A percentile compares a stretch with the other conserved stretches of the same genome.
phyloP scores from a whole-genome alignment of 1,140 invertebrate genomes.

The Episyrphus balteatus region DNA sequence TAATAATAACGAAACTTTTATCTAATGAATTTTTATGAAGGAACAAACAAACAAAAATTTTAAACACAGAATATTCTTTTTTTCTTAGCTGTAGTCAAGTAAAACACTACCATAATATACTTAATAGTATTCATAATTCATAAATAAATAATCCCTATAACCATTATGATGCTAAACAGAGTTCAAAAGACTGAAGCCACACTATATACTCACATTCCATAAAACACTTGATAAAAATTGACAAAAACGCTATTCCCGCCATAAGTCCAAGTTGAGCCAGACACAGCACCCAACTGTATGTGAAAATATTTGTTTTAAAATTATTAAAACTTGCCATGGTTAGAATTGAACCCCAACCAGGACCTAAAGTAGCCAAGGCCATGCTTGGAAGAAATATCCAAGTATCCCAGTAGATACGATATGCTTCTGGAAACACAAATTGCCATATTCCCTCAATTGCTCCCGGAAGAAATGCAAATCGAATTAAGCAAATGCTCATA shows the following conservation, averaged over 20 bases:
- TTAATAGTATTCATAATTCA: too few species aligned
- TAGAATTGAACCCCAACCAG: constrained; percentile 82
- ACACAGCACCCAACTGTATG: constrained; percentile 23
- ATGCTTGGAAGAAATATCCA: constrained; percentile 6
- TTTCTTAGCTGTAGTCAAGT: too few species aligned
- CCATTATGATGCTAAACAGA: too few species aligned
- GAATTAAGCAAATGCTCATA: constrained; percentile 11
- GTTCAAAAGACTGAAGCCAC: too few species aligned
- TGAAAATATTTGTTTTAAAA: constrained; percentile 62
- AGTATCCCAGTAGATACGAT: constrained; percentile 6
- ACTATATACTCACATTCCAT: too few species aligned
- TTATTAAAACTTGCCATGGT: constrained; percentile 83
- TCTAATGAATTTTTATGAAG: too few species aligned
- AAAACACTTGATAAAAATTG: constrained; percentile 11
- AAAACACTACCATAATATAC: too few species aligned
- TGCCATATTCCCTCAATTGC: constrained; percentile 61
- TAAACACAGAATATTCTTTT: too few species aligned
- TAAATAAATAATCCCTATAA: too few species aligned
- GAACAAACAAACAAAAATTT: too few species aligned
- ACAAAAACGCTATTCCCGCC: constrained; percentile 18
- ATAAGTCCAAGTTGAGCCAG: constrained; percentile 21
- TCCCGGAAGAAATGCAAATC: constrained; percentile 47
- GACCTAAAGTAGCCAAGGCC: constrained; percentile 52
- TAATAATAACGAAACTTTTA: too few species aligned
- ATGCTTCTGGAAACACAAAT: constrained; percentile 54